These are phyloP conservation scores for Fringilla coelebs DNA, from an alignment of 2,797 vertebrate species.

Conservation along the genomic window DNA sequence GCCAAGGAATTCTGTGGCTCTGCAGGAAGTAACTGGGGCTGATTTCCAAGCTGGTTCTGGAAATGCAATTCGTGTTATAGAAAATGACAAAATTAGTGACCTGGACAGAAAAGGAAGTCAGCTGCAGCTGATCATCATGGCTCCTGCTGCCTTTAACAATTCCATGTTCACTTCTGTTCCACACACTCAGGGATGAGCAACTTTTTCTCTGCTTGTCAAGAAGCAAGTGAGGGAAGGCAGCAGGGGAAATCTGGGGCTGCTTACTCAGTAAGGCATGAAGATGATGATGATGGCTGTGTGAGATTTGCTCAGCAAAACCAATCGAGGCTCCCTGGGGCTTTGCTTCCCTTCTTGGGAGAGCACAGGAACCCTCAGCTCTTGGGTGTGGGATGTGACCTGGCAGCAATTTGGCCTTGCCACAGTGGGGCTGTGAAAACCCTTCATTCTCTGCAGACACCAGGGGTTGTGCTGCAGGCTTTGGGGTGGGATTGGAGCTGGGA, in stretches of 20 bases:
- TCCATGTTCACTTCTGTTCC: background rate
- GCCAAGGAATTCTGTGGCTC: background rate
- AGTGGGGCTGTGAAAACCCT: background rate
- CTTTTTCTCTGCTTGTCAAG: background rate
- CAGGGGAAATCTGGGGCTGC: background rate
- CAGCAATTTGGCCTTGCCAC: background rate
- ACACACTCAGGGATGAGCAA: background rate
- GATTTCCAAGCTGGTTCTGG: background rate
- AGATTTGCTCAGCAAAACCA: background rate
- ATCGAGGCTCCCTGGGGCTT: background rate
- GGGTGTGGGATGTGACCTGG: background rate
- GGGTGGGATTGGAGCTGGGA: background rate
- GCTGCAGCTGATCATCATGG: background rate
- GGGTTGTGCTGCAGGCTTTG: background rate
- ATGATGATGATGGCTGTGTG: background rate
- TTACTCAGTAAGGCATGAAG: background rate
- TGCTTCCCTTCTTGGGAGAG: background rate
- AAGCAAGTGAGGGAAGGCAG: background rate
- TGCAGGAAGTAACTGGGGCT: fast-evolving
- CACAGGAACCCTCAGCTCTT: background rate
- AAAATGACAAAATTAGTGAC: background rate
- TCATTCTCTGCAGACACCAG: background rate
- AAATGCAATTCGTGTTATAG: background rate
- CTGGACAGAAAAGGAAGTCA: background rate
- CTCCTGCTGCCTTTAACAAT: background rate